Evolutionary conservation across 2,113 vertebrate genomes (phyloP), one percentile per base, ranked within the genome.

Genomic region (Tangachromis dhanisi): DNA sequence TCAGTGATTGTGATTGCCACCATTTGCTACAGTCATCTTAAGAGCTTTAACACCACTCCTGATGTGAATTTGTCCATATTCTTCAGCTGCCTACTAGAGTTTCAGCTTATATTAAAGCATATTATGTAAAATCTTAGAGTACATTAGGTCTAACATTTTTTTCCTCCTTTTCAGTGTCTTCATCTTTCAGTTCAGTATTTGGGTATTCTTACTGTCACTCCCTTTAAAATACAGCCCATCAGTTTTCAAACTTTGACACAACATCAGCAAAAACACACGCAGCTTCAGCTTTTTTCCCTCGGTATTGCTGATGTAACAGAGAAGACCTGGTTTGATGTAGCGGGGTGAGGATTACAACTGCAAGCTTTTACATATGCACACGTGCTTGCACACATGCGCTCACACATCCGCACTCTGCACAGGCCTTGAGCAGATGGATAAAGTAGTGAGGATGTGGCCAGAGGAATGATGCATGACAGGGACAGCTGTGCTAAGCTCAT

Each of bases 381-480:
- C 31, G 8, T 49, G 16, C 13, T 35, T 16, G 35, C 9, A 55
- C 55, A 61, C 68, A 49, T 81, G 49, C 29, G 6, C 80, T 61
- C 53, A 57, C 81, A 73, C 76, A 84, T 31, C 76, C 83, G 83
- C 82, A 90, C 55, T 84, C n/a, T n/a, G 13, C 1, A 19, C 82
- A 89, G 83, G 87, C 89, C 81, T 87, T 84, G 83, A 90, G 92
- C 91, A 95, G 94, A 94, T 92, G 89, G 90, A 92, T 93, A 88
- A 89, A 90, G 91, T 85, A 86, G 84, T 82, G 84, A 91, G 89
- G 83, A 92, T 91, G 88, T 88, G 89, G 90, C 94, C 92, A 87
- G 94, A 92, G 88, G 94, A 94, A 93, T 91, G 92, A 95, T 94
- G 92, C 94, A 95, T 95, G 94, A 92, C 94, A 94, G 83, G 88